Evolutionary conservation across 1,140 invertebrate species (phyloP).

Genomic region (Cotesia chilonis): DNA sequence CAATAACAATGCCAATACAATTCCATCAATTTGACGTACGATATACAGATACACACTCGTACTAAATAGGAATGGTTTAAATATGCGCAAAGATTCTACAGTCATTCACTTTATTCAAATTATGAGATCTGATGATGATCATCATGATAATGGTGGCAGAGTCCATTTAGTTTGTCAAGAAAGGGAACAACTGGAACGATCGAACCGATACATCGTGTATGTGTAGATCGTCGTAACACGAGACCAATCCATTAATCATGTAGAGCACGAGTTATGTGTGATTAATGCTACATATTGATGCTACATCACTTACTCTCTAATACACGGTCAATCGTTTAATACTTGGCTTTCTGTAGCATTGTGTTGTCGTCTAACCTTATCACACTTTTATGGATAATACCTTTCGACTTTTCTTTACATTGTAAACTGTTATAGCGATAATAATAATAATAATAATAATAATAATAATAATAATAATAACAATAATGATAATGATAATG

Average conservation of each 20-base stretch:
- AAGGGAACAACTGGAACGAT: conserved; percentile 36
- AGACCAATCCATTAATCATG: conserved; percentile 40
- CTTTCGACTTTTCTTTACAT: conserved; percentile 22
- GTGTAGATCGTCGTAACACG: conserved; percentile 5
- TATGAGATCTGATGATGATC: too few species aligned
- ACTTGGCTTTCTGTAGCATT: neutral
- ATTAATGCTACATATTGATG: conserved; percentile 33
- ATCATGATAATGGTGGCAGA: conserved; percentile 7
- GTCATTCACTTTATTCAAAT: neutral
- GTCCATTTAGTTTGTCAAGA: conserved; percentile 23
- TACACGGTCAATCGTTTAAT: conserved; percentile 12
- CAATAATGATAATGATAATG: too few species aligned
- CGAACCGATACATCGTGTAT: conserved; percentile 31
- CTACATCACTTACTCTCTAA: neutral
- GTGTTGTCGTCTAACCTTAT: neutral
- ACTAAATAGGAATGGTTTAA: neutral
- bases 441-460: too few species aligned
- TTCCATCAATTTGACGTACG: conserved; percentile 8
- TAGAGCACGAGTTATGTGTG: conserved; percentile 29
- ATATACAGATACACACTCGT: neutral
- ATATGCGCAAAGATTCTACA: conserved; percentile 11
- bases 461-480: too few species aligned
- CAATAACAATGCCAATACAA: conserved; percentile 29
- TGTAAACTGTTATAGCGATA: neutral
- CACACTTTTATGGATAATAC: neutral